These are phyloP conservation scores for Druon quercuslanigerum DNA, from an alignment of 1,140 invertebrate species.

Conservation along the genomic window DNA sequence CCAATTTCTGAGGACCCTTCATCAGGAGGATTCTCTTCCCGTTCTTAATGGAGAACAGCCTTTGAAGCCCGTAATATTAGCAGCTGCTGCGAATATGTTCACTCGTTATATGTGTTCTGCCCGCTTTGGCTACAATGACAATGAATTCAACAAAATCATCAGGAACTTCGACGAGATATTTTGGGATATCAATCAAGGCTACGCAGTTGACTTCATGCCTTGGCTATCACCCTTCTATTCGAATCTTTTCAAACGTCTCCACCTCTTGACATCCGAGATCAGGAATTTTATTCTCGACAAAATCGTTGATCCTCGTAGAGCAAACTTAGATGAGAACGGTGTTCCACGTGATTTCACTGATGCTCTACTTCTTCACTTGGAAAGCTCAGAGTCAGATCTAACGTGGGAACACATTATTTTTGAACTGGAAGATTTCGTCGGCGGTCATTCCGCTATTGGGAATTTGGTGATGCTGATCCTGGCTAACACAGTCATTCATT, in stretches of 20 bases:
- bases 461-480: constrained; percentile 87
- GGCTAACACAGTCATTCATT: constrained; percentile 79
- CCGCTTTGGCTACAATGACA: constrained; percentile 82
- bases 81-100: constrained; percentile 88
- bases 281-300: constrained; percentile 84
- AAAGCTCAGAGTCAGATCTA: constrained; percentile 76
- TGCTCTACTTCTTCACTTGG: constrained; percentile 81
- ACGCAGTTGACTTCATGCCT: constrained; percentile 89
- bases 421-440: constrained; percentile 89
- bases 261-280: constrained; percentile 81
- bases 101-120: constrained; percentile 88
- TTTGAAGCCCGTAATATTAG: constrained; percentile 80
- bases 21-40: constrained; percentile 62
- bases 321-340: constrained; percentile 75
- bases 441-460: constrained; percentile 89
- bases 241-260: constrained; percentile 81
- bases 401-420: constrained; percentile 84
- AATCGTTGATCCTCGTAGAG: constrained; percentile 81
- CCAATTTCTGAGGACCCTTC: constrained; percentile 77
- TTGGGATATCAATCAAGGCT: constrained; percentile 92
- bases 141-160: constrained; percentile 81
- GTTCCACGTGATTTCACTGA: constrained; percentile 83
- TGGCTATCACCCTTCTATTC: constrained; percentile 85
- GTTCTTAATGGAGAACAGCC: constrained; percentile 70
- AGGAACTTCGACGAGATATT: constrained; percentile 89